phyloP scores from a whole-genome alignment of 1,140 invertebrate species.

The Tenebrio molitor region DNA sequence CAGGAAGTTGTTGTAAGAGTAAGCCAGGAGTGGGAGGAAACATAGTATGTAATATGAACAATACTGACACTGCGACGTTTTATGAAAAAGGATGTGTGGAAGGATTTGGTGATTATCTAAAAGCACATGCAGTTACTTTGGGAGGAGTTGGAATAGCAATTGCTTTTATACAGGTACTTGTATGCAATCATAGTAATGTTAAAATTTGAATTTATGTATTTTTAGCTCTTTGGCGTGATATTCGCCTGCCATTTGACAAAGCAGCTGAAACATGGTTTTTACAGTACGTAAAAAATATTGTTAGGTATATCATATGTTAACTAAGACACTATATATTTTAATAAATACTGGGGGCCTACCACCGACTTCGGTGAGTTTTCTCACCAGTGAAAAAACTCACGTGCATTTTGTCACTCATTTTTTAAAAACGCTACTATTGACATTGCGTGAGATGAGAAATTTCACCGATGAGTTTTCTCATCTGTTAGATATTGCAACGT shows the following conservation, averaged over 20 bases:
- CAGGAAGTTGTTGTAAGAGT: background rate
- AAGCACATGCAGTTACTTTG: conserved; percentile 77
- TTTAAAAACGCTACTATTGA: too few relatives aligned
- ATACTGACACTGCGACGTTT: background rate
- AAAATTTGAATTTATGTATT: too few relatives aligned
- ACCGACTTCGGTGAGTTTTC: too few relatives aligned
- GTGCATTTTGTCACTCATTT: too few relatives aligned
- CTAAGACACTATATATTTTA: too few relatives aligned
- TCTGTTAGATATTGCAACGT: too few relatives aligned
- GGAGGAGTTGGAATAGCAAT: conserved; percentile 82
- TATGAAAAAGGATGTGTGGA: conserved; percentile 43
- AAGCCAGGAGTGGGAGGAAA: background rate
- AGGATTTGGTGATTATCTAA: conserved; percentile 73
- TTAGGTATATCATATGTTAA: too few relatives aligned
- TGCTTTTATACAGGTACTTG: conserved; percentile 80
- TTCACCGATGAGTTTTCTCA: too few relatives aligned
- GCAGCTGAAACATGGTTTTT: conserved; percentile 53
- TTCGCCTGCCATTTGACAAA: conserved; percentile 55
- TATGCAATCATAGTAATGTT: too few relatives aligned
- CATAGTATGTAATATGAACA: background rate
- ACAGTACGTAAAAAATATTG: conserved; percentile 49
- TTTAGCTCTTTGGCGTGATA: conserved; percentile 54
- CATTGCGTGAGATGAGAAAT: too few relatives aligned
- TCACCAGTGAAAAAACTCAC: too few relatives aligned
- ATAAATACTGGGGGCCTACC: too few relatives aligned